Base-by-base conservation (phyloP, 2,888 invertebrate genomes). In the Eremobia ochroleuca region DNA sequence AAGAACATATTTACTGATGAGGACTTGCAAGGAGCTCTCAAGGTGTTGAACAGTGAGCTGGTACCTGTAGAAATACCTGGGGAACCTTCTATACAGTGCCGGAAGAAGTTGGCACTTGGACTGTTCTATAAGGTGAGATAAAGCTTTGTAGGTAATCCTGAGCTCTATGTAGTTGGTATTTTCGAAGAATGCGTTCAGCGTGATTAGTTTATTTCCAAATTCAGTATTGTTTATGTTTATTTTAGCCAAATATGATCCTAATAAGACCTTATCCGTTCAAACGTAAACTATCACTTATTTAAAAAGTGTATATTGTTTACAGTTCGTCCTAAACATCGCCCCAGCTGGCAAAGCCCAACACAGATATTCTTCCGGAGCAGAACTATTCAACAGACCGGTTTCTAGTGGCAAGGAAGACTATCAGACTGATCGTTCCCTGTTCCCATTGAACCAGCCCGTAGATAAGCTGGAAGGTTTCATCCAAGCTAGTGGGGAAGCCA, bases 121-220 rank as follows among this genome's bases (percentile, higher is more conserved):
- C 94, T 99, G 2, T 98, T 99, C 88, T 99, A 98, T 92, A 99
- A 98, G 97, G 98, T 98, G 92, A 90, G 61, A 13, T 4, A 64
- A 2, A 31, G 34, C n/a, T 34, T 73, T 43, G 52, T 28, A n/a
- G n/a, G n/a, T n/a, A n/a, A 25, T 52, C 15, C n/a, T 28, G 13
- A 40, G 21, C 69, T 25, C 3, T 15, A 15, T 43, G 43, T 52
- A 52, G 25, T 25, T 52, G 52, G n/a, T 55, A 55, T 55, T 55
- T n/a, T 52, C 52, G 11, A 11, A 52, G 52, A 52, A 9, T 9
- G 11, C n/a, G 5, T 46, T 18, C 15, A 46, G 46, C 18, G 46
- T 15, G 46, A 18, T 46, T 18, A 25, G 25, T 55, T n/a, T n/a
- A n/a, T 55, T 55, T n/a, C n/a, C 11, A 55, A 55, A n/a, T 55